Base-by-base conservation (phyloP, 2,797 vertebrate genomes). In the Xenentodon cancila region DNA sequence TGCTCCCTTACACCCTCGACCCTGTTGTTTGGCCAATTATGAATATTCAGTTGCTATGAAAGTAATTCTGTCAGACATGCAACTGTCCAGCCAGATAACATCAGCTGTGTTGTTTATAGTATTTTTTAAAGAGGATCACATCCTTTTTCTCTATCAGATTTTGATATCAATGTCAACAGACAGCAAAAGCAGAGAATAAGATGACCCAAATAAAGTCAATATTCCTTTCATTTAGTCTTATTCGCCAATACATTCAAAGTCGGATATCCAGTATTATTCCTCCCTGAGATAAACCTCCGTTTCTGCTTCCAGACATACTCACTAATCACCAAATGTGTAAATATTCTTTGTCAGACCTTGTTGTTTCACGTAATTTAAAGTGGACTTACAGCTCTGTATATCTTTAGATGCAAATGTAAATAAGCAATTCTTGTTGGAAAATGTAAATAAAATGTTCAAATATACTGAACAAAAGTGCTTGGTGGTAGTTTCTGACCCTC, bases 21-120 rank as follows among this genome's bases (percentile, higher is more conserved):
- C 90, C 94, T 95, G 94, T 82, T 94, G 95, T 96, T 95, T 94
- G 95, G 93, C 93, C 90, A 93, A 88, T 94, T 95, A 96, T 95
- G 92, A 96, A 95, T 95, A 95, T 95, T 94, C 92, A 94, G 88
- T 86, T 93, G 89, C 67, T 48, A 71, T 96, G 95, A 96, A 93
- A 93, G 93, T 97, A 95, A 97, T 96, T 95, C 85, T 85, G 91
- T 85, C 84, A 84, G 96, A 97, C 96, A 94, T 88, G 86, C 76
- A 87, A 93, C 93, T 95, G 95, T 97, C 96, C 90, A 69, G 94
- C 94, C 71, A 83, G 87, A 96, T 96, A 95, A 95, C 84, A n/a
- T 97, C 95, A 96, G 89, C 71, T 1, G 79, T 71, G 77, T 60
- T 71, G 85, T 86, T 81, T 81, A 77, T 48, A 73, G 79, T 53